phyloP scores from a whole-genome alignment of 1,140 invertebrate species.

The Tetraneura akinire region DNA sequence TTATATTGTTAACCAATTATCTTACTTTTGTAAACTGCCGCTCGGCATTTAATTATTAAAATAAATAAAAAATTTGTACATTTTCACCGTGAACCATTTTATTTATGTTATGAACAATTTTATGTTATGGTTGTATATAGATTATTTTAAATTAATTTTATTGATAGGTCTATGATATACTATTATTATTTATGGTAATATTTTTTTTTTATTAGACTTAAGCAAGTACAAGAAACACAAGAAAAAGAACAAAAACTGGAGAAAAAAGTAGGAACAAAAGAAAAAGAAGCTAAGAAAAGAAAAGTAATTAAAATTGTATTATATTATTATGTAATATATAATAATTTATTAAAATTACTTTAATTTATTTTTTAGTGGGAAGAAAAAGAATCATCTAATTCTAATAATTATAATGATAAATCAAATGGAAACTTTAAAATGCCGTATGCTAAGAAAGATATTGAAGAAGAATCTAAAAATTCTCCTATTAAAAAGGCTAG shows the following conservation, averaged over 20 bases:
- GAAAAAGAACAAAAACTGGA: constrained; percentile 21
- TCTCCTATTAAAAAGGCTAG: constrained; percentile 27
- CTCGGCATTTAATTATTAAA: too few relatives aligned
- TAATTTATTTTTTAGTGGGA: constrained; percentile 32
- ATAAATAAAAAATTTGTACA: too few relatives aligned
- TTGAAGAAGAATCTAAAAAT: background rate
- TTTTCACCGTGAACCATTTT: too few relatives aligned
- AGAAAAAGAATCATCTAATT: constrained; percentile 12
- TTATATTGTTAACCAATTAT: too few relatives aligned
- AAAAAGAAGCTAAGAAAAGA: constrained; percentile 38
- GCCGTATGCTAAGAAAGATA: constrained; percentile 15
- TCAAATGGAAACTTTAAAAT: constrained; percentile 35
- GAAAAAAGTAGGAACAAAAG: background rate
- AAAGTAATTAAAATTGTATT: constrained; percentile 19
- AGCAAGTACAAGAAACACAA: constrained; percentile 18
- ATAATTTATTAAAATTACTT: background rate
- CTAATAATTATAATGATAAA: background rate
- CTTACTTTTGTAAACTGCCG: too few relatives aligned
- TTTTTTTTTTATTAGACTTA: too few relatives aligned
- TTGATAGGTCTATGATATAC: too few relatives aligned
- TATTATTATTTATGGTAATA: too few relatives aligned
- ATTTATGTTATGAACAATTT: too few relatives aligned
- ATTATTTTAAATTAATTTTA: too few relatives aligned
- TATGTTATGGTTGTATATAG: too few relatives aligned
- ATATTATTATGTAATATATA: background rate